Base-by-base conservation (phyloP, 2,113 vertebrate species). In the Notarius quadriscutis region DNA sequence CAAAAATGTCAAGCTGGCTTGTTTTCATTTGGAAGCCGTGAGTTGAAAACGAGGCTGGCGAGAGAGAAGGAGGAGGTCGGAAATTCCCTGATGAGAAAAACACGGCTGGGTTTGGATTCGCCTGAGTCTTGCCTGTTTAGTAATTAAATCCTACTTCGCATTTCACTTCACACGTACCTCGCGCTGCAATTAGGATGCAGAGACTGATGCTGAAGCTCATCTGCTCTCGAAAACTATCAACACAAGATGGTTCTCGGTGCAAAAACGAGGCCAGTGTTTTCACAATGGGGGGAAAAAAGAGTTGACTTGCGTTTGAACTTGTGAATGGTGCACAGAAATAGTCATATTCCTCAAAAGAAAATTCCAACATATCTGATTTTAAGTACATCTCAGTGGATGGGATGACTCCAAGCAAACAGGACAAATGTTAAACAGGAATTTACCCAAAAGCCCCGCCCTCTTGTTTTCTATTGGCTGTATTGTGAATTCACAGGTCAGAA, bases 151-250 rank as follows among this genome's bases (percentile, higher is more conserved):
- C 86, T 69, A 77, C 72, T 88, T 90, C 84, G 0, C 50, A 89
- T 92, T 91, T 91, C 87, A 34, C 89, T 91, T 92, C 90, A 81
- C 91, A 83, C 79, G n/a, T 90, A 91, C 90, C 90, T 92, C 91
- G 90, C 84, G 91, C 89, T 67, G 83, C 86, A 90, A 92, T 88
- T 86, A 87, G 74, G 87, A 80, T 83, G 79, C 75, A 51, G 63
- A 85, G 84, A 87, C 62, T 79, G 88, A 88, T 63, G 65, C 58
- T 2, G 57, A 80, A 71, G 83, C 78, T 58, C 83, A 75, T 87
- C 81, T 88, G 4, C 57, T 60, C 85, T 50, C 89, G 86, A 80
- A 72, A 91, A 89, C 87, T 77, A 87, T 89, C 87, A 80, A 91
- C 84, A 87, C 86, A 88, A 91, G 89, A 83, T 85, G 84, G 91